Evolutionary conservation across 1,140 invertebrate genomes (phyloP), one percentile per base, ranked within the genome.

Genomic region (Plodia interpunctella): DNA sequence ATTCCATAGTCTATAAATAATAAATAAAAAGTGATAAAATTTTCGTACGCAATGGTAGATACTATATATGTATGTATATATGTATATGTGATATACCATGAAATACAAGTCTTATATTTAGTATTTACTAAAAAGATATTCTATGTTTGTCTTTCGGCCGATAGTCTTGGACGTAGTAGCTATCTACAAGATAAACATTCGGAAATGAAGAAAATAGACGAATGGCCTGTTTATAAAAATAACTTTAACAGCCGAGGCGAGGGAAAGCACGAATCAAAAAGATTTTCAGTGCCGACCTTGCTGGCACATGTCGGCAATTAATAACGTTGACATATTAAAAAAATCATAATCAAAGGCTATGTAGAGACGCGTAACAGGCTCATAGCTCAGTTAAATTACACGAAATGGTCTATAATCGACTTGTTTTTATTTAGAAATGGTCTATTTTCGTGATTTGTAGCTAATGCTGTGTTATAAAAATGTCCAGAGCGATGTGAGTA

Each of bases 351-450:
- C 83, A 88, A 86, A 87, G 75, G 76, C 66, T 68, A 72, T 71
- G 63, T 64, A 77, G 70, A 77, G 70, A 73, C 71, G 63, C 60
- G 55, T 74, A 83, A 87, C 65, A 62, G 65, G 63, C 63, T 77
- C 77, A 68, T 88, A 88, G 72, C 75, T 88, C 82, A 87, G 60
- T 70, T 56, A 78, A 83, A 87, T 87, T 79, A 80, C 76, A 80
- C 74, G 65, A 72, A 87, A 87, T 80, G 71, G 78, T 66, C 84
- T 81, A 89, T 87, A 87, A 87, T 78, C 76, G 68, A 74, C 78
- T 83, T 87, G 82, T 87, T 83, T 83, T 82, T 84, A 69, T 81
- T 83, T 83, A 74, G 74, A 70, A 82, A 82, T 71, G 60, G 77
- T 68, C 80, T 73, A 80, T 87, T 83, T 69, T 62, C 59, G 62